Evolutionary conservation across 1,140 invertebrate species (phyloP).

Genomic region (Caenorhabditis elegans): WBcel235 BX284606.5:6391501-6392000

Average conservation of each 20-base stretch:
- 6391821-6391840: conserved; percentile 10
- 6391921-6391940: conserved; percentile 11
- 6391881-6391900: neutral
- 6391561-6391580: neutral
- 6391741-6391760: neutral
- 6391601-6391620: neutral
- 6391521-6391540: neutral
- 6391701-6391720: neutral
- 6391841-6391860: neutral
- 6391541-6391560: neutral
- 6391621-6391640: too few relatives aligned
- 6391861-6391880: neutral
- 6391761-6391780: neutral
- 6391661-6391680: neutral
- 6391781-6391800: conserved; percentile 10
- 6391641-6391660: neutral
- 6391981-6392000: too few relatives aligned
- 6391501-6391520: neutral
- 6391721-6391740: conserved; percentile 25
- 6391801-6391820: conserved; percentile 31
- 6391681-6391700: conserved; percentile 3
- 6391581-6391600: neutral
- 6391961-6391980: neutral
- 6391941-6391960: neutral
- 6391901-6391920: neutral